phyloP scores from a whole-genome alignment of 2,113 vertebrate genomes.

The Scalopus aquaticus region DNA sequence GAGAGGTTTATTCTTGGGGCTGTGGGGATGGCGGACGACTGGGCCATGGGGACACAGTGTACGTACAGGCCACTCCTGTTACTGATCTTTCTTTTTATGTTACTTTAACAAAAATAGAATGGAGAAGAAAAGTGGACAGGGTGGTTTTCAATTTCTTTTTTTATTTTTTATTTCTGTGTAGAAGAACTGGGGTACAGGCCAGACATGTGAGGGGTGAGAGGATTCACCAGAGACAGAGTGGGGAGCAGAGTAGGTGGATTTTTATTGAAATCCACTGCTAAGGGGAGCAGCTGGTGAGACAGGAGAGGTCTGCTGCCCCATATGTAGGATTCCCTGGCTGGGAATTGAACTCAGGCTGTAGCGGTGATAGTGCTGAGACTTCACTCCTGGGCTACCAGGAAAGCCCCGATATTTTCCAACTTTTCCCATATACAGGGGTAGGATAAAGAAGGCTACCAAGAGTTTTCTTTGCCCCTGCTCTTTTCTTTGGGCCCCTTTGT shows the following conservation, averaged over 20 bases:
- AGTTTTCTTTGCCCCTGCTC: accelerated
- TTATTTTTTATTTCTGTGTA: no score
- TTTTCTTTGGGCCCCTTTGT: not conserved
- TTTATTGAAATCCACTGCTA: no score
- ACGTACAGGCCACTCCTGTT: constrained; percentile 70
- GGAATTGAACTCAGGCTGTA: no score
- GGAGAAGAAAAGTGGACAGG: not conserved
- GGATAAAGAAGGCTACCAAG: not conserved
- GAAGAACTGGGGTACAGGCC: no score
- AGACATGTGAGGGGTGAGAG: no score
- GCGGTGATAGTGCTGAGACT: no score
- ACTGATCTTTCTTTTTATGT: not conserved
- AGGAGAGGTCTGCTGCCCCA: no score
- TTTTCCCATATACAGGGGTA: not conserved
- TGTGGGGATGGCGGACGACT: constrained; percentile 97
- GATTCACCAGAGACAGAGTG: no score
- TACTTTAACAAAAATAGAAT: not conserved
- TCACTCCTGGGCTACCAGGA: no score
- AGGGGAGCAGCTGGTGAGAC: no score
- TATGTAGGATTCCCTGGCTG: no score
- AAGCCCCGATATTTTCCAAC: not conserved
- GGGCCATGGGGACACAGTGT: constrained; percentile 98
- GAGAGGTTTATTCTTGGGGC: constrained; percentile 99
- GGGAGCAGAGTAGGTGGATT: no score
- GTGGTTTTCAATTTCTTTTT: not conserved